Evolutionary conservation across 2,888 invertebrate species (phyloP), one percentile per base, ranked within the genome.

Genomic region (Caenorhabditis doughertyi): DNA sequence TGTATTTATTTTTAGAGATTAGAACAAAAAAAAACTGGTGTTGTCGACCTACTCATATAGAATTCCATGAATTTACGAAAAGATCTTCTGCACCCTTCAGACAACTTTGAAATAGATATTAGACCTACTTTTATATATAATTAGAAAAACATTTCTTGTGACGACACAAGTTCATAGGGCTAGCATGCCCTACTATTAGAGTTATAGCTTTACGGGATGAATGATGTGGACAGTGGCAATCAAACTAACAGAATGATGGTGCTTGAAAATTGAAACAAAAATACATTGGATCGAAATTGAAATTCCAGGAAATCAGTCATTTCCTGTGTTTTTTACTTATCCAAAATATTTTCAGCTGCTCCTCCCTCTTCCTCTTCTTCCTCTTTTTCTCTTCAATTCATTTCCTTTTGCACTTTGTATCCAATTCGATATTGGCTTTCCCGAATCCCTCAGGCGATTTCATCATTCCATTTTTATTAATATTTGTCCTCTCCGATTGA

Each of bases 361-460:
- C n/a, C n/a, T n/a, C n/a, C n/a, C n/a, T 35, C 35, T 42, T n/a
- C 44, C 44, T 18, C n/a, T 18, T 47, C 60, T 42, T 39, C 35
- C 13, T 21, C 11, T 11, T 5, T 0, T 3, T 8, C 18, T n/a
- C n/a, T n/a, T n/a, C n/a, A n/a, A 56, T 56, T 55, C 55, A 55
- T 55, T 55, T 55, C 56, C 42, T 27, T 27, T 60, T 27, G 27
- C 60, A 42, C 60, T 60, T 60, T 60, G 13, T 51, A 51, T 51
- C n/a, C 25, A 51, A 51, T 51, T 11, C 13, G n/a, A n/a, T 53
- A 23, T 25, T 53, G 25, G 25, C 23, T 53, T 53, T 53, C 11
- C 51, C 23, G n/a, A 23, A 53, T 53, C 51, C 25, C 13, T 53
- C 25, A 3, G 25, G 51, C 51, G 25, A 53, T 53, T 53, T 27